These are phyloP conservation scores for Zingel zingel DNA, from an alignment of 2,113 vertebrate species.

Conservation along the genomic window DNA sequence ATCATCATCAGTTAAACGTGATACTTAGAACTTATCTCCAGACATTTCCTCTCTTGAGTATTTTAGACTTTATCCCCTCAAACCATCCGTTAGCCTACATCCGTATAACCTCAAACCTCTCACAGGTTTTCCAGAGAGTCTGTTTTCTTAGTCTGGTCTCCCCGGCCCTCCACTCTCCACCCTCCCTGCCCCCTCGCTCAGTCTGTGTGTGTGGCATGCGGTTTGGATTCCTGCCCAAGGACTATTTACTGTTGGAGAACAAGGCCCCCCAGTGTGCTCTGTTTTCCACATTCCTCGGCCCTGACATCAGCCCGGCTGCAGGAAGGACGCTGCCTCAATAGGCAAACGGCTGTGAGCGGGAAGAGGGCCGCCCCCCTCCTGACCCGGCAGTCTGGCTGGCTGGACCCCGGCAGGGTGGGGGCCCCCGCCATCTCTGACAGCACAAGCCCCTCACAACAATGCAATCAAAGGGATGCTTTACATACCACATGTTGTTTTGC, in stretches of 20 bases:
- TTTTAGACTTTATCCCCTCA: not conserved
- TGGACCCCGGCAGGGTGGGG: conserved; percentile 24
- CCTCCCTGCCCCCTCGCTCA: not conserved
- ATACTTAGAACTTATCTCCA: not conserved
- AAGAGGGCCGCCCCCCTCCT: conserved; percentile 50
- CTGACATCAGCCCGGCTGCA: conserved; percentile 78
- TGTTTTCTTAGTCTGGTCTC: conserved; percentile 1
- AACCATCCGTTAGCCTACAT: not conserved
- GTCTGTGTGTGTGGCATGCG: conserved; percentile 73
- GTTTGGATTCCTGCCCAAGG: conserved; percentile 62
- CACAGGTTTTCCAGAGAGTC: not conserved
- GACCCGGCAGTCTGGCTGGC: conserved; percentile 70
- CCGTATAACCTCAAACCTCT: conserved; percentile 1
- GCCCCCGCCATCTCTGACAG: conserved; percentile 41
- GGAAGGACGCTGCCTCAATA: conserved; percentile 65
- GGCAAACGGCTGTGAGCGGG: conserved; percentile 60
- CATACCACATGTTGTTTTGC: conserved; percentile 80
- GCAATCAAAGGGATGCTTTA: conserved; percentile 80
- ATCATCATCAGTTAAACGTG: not conserved
- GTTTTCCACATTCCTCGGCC: conserved; percentile 78
- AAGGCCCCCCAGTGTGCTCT: conserved; percentile 79
- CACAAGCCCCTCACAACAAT: conserved; percentile 68
- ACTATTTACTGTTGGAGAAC: conserved; percentile 72
- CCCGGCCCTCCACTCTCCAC: not conserved
- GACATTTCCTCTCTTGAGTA: not conserved